phyloP scores from a whole-genome alignment of 23 tunicate species.

The Phallusia fumigata region DNA sequence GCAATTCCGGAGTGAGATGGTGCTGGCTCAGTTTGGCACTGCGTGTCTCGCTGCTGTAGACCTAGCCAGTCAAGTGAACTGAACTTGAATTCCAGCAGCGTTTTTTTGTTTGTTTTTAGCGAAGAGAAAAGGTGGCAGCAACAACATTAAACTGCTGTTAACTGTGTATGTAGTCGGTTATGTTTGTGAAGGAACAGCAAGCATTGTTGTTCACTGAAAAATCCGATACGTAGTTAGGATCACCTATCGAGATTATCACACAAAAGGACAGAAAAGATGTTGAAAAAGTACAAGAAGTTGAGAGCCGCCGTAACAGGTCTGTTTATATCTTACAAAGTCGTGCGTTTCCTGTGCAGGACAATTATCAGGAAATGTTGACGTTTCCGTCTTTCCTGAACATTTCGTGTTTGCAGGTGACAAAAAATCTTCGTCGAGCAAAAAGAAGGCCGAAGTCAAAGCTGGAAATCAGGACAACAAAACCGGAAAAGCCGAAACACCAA shows the following conservation, averaged over 20 bases:
- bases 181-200: too few relatives aligned
- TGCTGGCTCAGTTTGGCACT: not conserved
- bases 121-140: too few relatives aligned
- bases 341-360: too few relatives aligned
- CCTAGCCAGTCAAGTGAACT: not conserved
- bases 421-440: conserved; percentile 12
- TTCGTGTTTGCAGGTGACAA: conserved; percentile 29
- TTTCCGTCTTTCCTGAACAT: not conserved
- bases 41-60: not conserved
- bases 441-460: not conserved
- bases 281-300: conserved; percentile 34
- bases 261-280: not conserved
- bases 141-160: not conserved
- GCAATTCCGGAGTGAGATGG: not conserved
- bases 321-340: not conserved
- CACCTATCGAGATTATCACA: too few relatives aligned
- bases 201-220: too few relatives aligned
- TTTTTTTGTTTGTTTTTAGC: not conserved
- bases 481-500: not conserved
- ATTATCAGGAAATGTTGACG: too few relatives aligned
- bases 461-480: not conserved
- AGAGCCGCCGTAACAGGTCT: conserved; percentile 52
- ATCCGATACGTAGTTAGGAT: too few relatives aligned
- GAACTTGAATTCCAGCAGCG: not conserved
- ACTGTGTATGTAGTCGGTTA: too few relatives aligned